Conservation (phyloP, 2,888 invertebrate species). For the Melinaea menophilus region DNA sequence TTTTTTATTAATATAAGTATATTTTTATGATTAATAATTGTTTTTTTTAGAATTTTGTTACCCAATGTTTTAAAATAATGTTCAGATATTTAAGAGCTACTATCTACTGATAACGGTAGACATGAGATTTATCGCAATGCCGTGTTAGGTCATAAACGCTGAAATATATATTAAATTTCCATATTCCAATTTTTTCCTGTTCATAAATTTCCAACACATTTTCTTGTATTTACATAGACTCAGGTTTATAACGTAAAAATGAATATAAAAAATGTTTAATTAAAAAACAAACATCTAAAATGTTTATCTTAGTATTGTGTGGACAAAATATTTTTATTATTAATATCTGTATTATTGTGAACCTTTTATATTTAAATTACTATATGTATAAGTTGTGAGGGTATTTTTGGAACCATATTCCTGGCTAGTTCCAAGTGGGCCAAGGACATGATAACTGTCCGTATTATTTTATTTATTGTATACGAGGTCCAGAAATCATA, state of each 20-base stretch:
- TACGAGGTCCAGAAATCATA: too few relatives aligned
- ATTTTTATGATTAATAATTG: too few relatives aligned
- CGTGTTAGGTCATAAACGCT: slow-evolving; percentile 10
- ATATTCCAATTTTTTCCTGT: slow-evolving; percentile 10
- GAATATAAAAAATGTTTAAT: too few relatives aligned
- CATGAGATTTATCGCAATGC: slow-evolving; percentile 38
- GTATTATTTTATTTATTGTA: neutral
- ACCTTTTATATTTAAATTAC: too few relatives aligned
- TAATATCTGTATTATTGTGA: too few relatives aligned
- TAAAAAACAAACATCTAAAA: too few relatives aligned
- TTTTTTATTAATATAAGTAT: too few relatives aligned
- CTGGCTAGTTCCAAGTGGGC: neutral
- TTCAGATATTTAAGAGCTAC: neutral
- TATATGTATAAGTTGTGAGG: too few relatives aligned
- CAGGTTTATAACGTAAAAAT: neutral
- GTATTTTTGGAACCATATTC: too few relatives aligned
- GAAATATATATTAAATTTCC: slow-evolving; percentile 15
- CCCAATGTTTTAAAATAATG: neutral
- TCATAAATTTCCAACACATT: slow-evolving; percentile 7
- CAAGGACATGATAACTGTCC: neutral
- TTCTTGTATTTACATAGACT: neutral
- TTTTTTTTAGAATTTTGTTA: too few relatives aligned
- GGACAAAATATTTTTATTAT: too few relatives aligned
- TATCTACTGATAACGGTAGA: slow-evolving; percentile 3
- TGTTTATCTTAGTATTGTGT: too few relatives aligned